A percentile compares a stretch with the other conserved stretches of the same genome.
Conservation (phyloP, 2,888 invertebrate genomes). For the Megaustenia siamemsis region DNA sequence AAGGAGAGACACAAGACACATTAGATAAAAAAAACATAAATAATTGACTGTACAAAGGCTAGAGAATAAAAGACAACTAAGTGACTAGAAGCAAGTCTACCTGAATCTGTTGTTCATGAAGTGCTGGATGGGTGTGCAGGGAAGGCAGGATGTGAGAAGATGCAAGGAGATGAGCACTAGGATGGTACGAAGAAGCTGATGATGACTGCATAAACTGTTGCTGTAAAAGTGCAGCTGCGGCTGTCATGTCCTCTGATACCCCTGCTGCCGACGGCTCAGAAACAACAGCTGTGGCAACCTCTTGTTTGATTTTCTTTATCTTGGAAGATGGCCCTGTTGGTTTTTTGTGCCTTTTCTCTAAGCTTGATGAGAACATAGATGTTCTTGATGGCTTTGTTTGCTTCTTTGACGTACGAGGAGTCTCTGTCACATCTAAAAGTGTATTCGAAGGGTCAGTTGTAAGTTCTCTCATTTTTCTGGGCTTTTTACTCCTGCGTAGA, state of each 20-base stretch:
- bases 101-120: conserved; percentile 52
- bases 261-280: conserved; percentile 37
- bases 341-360: conserved; percentile 36
- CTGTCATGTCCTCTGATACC: conserved; percentile 50
- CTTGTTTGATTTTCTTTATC: conserved; percentile 25
- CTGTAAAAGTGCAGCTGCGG: conserved; percentile 52
- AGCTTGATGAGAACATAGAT: conserved; percentile 27
- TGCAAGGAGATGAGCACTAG: conserved; percentile 51
- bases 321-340: conserved; percentile 17
- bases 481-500: conserved; percentile 56
- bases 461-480: conserved; percentile 52
- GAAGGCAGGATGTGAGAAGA: conserved; percentile 51
- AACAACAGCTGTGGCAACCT: conserved; percentile 23
- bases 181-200: conserved; percentile 45
- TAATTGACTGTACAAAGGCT: neutral
- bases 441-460: conserved; percentile 33
- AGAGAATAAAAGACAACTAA: neutral
- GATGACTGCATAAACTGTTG: conserved; percentile 56
- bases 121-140: conserved; percentile 51
- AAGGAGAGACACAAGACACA: too few species aligned
- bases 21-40: too few species aligned
- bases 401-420: conserved; percentile 30
- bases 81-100: neutral
- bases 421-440: conserved; percentile 27
- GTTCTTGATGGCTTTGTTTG: conserved; percentile 13